Evolutionary conservation across 2,113 vertebrate genomes (phyloP), one percentile per base, ranked within the genome.

Genomic region (Papio anubis): DNA sequence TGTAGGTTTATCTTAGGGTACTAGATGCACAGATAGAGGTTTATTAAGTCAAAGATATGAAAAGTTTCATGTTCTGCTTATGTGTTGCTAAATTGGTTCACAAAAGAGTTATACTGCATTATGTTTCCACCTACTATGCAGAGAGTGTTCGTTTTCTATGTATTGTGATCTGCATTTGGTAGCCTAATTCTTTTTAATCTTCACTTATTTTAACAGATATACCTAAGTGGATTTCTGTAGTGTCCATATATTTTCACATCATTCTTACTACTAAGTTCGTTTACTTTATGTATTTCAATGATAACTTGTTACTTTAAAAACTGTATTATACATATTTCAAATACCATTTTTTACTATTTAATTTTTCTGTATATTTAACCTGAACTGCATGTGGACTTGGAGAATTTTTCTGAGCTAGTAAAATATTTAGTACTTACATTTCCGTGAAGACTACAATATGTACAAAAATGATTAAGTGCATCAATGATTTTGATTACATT

Each of bases 341-440:
- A 81, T 92, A 73, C 25, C n/a, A 81, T 76, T 90, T 94, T 94
- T 75, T 0, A 95, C 70, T 87, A 55, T 59, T 96, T 48, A 84
- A 85, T 48, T 93, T 84, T 92, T 90, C 75, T 87, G 1, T n/a
- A 90, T 83, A 21, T 81, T 93, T 79, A 87, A 75, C 48, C n/a
- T 79, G 48, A 97, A 96, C 61, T 88, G 18, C 30, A 81, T 92
- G 43, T 92, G 48, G 25, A 95, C 18, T 90, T 86, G 40, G 1
- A 88, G 55, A 94, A 92, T 88, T 94, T 93, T 96, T 92, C 52
- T 90, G 43, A 95, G 72, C 55, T 66, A 81, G 32, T 90, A 85
- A 82, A 88, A 88, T 88, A 87, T 59, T 96, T 78, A 82, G 35
- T 86, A 93, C 48, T 96, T 81, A 93, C 10, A 91, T 88, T 21